These are phyloP conservation scores for Scaptomyza polygonia DNA, from an alignment of 2,888 invertebrate species.

Conservation along the genomic window DNA sequence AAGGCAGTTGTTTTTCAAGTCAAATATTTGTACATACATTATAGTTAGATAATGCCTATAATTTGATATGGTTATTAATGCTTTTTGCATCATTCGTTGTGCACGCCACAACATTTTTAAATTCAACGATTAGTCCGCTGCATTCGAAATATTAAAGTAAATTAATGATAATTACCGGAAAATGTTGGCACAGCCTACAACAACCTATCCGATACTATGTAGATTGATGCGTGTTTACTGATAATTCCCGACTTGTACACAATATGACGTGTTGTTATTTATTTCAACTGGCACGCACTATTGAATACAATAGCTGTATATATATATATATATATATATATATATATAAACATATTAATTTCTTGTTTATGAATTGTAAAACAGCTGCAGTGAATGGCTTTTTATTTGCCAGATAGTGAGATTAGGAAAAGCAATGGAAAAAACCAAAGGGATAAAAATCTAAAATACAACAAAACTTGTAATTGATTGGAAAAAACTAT, in stretches of 20 bases:
- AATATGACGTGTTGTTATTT: neutral
- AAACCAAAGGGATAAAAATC: constrained; percentile 12
- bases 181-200: constrained; percentile 50
- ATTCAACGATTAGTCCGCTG: constrained; percentile 42
- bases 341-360: constrained; percentile 13
- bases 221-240: constrained; percentile 28
- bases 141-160: constrained; percentile 61
- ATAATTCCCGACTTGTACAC: constrained; percentile 18
- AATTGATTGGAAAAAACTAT: neutral
- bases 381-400: constrained; percentile 13
- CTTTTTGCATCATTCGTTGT: constrained; percentile 61
- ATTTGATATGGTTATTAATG: constrained; percentile 33
- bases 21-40: constrained; percentile 19
- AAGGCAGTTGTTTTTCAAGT: too few species aligned
- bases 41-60: constrained; percentile 60
- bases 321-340: constrained; percentile 14
- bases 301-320: constrained; percentile 30
- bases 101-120: constrained; percentile 57
- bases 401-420: neutral
- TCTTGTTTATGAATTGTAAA: constrained; percentile 5
- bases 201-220: neutral
- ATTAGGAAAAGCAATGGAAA: constrained; percentile 19
- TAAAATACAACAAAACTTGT: constrained; percentile 1
- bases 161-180: constrained; percentile 78
- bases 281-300: constrained; percentile 58